Conservation (phyloP, 2,888 invertebrate genomes). For the Scaptomyza tumidula region DNA sequence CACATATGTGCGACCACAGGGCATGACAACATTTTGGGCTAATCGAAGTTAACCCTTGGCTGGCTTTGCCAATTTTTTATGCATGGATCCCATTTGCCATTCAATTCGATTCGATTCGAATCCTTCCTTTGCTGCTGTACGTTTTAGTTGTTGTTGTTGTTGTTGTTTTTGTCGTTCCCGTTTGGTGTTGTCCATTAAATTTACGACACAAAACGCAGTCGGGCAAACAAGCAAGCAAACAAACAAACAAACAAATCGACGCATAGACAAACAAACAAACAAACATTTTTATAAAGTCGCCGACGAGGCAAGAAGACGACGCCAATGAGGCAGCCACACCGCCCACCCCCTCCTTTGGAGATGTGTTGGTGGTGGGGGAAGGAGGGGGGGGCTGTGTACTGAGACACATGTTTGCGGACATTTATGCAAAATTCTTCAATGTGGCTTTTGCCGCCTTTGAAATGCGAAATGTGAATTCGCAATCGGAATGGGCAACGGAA, state of each 20-base stretch:
- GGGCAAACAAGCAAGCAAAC: conserved; percentile 70
- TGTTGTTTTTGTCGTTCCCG: conserved; percentile 25
- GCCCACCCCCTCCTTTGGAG: conserved; percentile 14
- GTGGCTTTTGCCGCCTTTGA: conserved; percentile 35
- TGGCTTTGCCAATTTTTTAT: conserved; percentile 78
- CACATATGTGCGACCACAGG: conserved; percentile 81
- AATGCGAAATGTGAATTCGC: conserved; percentile 39
- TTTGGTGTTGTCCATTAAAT: conserved; percentile 72
- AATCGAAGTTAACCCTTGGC: conserved; percentile 80
- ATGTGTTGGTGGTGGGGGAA: conserved; percentile 3
- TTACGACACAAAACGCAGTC: conserved; percentile 78
- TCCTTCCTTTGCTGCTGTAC: conserved; percentile 60
- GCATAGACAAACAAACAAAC: conserved; percentile 72
- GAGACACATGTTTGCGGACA: conserved; percentile 78
- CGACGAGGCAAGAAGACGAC: conserved; percentile 43
- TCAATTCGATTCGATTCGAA: conserved; percentile 76
- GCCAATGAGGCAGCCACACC: conserved; percentile 66
- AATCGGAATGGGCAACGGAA: conserved; percentile 2
- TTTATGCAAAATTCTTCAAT: conserved; percentile 71
- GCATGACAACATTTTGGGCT: conserved; percentile 80
- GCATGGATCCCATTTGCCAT: conserved; percentile 77
- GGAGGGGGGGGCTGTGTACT: conserved; percentile 13
- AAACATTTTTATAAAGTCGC: conserved; percentile 76
- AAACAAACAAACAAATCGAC: conserved; percentile 69
- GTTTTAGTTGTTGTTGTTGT: conserved; percentile 38